phyloP scores from a whole-genome alignment of 2,113 vertebrate genomes.

The Leptobrachium ailaonicum region DNA sequence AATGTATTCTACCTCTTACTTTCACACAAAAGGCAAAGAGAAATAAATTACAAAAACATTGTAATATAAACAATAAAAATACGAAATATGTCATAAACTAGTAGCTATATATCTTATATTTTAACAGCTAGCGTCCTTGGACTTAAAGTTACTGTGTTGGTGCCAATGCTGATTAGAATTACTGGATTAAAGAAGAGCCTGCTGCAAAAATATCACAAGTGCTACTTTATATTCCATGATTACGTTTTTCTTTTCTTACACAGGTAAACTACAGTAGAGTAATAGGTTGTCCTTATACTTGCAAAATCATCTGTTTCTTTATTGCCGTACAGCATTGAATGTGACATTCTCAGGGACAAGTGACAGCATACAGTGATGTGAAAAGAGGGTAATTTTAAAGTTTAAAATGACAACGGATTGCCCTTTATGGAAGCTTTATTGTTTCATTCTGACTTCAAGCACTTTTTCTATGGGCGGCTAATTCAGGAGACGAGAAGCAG shows the following conservation, averaged over 20 bases:
- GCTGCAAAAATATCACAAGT: not conserved
- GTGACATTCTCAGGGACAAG: conserved; percentile 41
- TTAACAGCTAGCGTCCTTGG: not conserved
- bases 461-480: conserved; percentile 22
- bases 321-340: conserved; percentile 28
- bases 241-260: not conserved
- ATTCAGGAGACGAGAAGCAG: conserved; percentile 26
- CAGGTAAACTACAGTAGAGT: conserved; percentile 16
- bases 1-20: no score
- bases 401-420: conserved; percentile 26
- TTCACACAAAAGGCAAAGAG: no score
- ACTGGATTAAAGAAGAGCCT: not conserved
- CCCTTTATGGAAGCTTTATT: conserved; percentile 36
- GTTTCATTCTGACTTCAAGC: conserved; percentile 22
- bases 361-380: conserved; percentile 23
- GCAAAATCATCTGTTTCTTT: conserved; percentile 33
- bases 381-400: conserved; percentile 34
- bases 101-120: not conserved
- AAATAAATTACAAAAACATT: no score
- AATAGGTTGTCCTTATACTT: conserved; percentile 26
- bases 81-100: not conserved
- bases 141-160: not conserved
- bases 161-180: conserved; percentile 32
- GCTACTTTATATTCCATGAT: conserved; percentile 18
- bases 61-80: no score